Conservation (phyloP, 2,113 vertebrate genomes). For the Zosterops borbonicus region DNA sequence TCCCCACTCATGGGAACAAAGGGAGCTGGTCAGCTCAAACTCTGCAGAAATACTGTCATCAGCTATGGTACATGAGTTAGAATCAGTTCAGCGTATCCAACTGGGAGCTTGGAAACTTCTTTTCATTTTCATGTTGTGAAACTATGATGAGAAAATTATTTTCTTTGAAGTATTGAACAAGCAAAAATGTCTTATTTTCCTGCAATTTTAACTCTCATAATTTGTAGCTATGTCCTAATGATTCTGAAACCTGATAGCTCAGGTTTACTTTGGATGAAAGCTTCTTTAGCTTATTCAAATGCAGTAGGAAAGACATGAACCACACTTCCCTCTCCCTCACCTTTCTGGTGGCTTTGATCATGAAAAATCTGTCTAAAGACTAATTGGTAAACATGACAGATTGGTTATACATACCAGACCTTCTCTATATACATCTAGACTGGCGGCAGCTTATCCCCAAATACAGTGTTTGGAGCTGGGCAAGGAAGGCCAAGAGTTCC, state of each 20-base stretch:
- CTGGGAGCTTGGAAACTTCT: not conserved
- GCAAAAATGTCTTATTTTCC: not conserved
- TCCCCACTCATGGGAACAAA: not conserved
- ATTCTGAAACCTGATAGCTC: not conserved
- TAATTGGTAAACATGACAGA: not conserved
- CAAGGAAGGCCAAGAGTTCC: not conserved
- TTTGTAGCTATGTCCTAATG: not conserved
- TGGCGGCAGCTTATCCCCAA: not conserved
- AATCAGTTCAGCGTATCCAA: not conserved
- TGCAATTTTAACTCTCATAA: not conserved
- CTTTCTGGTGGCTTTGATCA: not conserved
- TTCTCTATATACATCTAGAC: not conserved
- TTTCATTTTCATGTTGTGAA: not conserved
- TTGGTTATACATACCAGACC: not conserved
- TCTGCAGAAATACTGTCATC: not conserved
- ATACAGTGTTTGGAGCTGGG: not conserved
- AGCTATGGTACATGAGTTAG: not conserved
- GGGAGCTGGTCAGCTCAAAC: not conserved
- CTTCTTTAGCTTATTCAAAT: not conserved
- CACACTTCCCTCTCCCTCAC: rapidly evolving
- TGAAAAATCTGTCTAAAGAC: not conserved
- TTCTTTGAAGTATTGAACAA: not conserved
- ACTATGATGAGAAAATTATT: not conserved
- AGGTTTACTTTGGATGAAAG: not conserved
- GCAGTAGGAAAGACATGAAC: not conserved